Base-by-base conservation (phyloP, 2,888 invertebrate genomes). In the Trachelus stipa region DNA sequence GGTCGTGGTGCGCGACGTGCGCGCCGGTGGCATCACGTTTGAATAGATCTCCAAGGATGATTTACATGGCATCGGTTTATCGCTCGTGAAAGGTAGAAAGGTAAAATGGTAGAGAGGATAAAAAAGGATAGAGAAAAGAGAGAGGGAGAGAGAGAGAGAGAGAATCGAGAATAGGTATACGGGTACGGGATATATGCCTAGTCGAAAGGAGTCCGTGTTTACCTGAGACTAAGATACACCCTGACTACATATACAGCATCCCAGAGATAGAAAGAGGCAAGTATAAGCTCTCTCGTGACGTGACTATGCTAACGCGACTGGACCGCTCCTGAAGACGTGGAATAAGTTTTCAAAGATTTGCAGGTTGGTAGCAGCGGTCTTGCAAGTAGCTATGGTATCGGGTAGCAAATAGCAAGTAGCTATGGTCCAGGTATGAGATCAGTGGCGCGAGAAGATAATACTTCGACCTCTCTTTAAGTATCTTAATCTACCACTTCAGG, bases 361-460 rank as follows among this genome's bases (percentile, higher is more conserved):
- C 77, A 68, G 40, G 40, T 40, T 40, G 40, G 40, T 40, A 40
- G 40, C 40, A 15, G 40, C 1, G 6, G 40, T 15, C 15, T 40
- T 40, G 15, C 40, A 6, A 40, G 40, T 40, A 15, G 40, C 15
- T 40, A 6, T 6, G 15, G 40, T 40, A 40, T 40, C 40, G 2
- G 15, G 15, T 40, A 40, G 40, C 40, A 40, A 40, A 15, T 40
- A 40, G 40, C 40, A 40, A 40, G 40, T 40, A 6, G 40, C 40
- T 40, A 15, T 4, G 15, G 40, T 15, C 40, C 40, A 15, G 40
- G 40, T 40, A 40, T 40, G 40, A 15, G 40, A 76, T 68, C 68
- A 92, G 95, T 94, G 90, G 96, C 96, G 40, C 40, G 40, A 6
- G 15, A 15, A 40, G 40, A 40, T 40, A 40, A 40, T 40, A 40